These are phyloP conservation scores for Kryptolebias marmoratus DNA, from an alignment of 2,113 vertebrate genomes.

Conservation along the genomic window DNA sequence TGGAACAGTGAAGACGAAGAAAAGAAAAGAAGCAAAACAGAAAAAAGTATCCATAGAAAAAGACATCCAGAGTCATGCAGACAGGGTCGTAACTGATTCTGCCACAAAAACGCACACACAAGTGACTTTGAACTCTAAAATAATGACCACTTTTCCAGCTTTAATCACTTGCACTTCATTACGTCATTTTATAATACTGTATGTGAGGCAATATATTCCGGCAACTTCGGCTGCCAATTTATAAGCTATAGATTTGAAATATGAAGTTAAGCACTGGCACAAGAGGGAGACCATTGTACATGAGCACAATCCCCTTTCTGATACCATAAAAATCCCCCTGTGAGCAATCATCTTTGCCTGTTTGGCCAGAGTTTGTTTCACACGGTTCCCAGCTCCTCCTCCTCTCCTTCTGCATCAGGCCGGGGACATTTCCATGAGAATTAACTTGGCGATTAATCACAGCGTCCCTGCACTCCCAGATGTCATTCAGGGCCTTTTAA, in stretches of 20 bases:
- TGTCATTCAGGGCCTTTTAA: constrained; percentile 81
- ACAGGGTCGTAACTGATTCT: no score
- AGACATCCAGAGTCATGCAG: no score
- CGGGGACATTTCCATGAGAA: constrained; percentile 80
- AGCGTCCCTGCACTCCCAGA: constrained; percentile 75
- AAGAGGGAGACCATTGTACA: constrained; percentile 52
- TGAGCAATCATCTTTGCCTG: constrained; percentile 68
- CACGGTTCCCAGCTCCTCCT: constrained; percentile 69
- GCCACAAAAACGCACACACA: not conserved
- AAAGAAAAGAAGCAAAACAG: no score
- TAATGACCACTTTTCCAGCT: not conserved
- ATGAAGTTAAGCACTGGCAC: constrained; percentile 33
- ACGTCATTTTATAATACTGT: constrained; percentile 24
- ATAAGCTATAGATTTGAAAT: constrained; percentile 55
- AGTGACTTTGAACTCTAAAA: constrained; percentile 14
- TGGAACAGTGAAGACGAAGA: no score
- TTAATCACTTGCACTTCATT: constrained; percentile 16
- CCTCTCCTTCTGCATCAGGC: constrained; percentile 59
- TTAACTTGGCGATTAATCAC: constrained; percentile 79
- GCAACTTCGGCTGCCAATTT: constrained; percentile 37
- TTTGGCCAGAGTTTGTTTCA: constrained; percentile 73
- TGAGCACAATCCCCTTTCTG: constrained; percentile 58
- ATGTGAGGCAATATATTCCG: constrained; percentile 6
- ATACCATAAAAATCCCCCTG: constrained; percentile 69
- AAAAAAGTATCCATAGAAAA: no score